Base-by-base conservation (phyloP, 2,888 invertebrate genomes). In the Meliscaeva auricollis region DNA sequence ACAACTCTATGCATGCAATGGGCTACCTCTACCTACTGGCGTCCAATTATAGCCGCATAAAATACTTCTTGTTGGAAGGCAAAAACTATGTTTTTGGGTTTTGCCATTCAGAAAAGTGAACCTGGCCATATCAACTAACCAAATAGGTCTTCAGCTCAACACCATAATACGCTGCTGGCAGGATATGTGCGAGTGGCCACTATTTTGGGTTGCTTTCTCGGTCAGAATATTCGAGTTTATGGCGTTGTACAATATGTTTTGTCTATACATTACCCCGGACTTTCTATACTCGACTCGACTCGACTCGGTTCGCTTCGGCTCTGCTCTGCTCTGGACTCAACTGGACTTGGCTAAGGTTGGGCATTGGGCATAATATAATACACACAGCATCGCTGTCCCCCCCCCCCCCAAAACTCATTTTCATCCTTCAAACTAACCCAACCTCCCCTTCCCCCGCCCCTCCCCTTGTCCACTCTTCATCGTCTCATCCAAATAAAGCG, bases 171-270 rank as follows among this genome's bases (percentile, higher is more conserved):
- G 82, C 82, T 82, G 77, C 72, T 77, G 70, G 82, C 82, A 82
- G 82, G 77, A 82, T 82, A 82, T 77, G 68, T 82, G 77, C 66
- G 82, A 81, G 76, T 81, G 76, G 81, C 81, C 81, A 82, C 82
- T 77, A 82, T 82, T 82, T 82, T 60, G 35, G 82, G 82, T 82
- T 82, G 82, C 72, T 81, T 72, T 77, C 77, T 82, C 72, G 82
- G 77, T 82, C 82, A 82, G 77, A 82, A 77, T 77, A 82, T 82
- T 82, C 82, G 82, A 82, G 77, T 82, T 82, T 82, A 82, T 82
- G 82, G 82, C 82, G 58, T 72, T 58, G 82, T 77, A 73, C 77
- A 82, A 82, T 82, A 82, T 77, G 77, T 69, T 81, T 72, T 66
- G 74, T 70, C 64, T 77, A 72, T 81, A 81, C 70, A 69, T 72